Conservation (phyloP, 2,113 vertebrate genomes). For the Camelus dromedarius region DNA sequence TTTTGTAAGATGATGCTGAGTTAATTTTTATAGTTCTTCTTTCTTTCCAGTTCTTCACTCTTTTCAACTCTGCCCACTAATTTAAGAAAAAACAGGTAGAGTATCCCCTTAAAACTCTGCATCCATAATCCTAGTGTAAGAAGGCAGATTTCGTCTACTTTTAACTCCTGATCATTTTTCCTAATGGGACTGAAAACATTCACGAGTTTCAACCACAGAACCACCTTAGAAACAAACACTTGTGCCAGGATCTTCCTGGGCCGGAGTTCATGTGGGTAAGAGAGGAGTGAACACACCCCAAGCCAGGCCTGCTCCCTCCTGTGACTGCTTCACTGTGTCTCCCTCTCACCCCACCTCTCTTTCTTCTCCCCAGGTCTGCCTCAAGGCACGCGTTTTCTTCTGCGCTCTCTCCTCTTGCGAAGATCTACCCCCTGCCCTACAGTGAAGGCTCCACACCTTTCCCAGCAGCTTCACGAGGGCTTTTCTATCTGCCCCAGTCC, state of each 20-base stretch:
- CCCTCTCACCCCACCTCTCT: not conserved
- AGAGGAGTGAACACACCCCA: not conserved
- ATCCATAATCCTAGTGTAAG: not conserved
- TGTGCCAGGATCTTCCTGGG: not conserved
- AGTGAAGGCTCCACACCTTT: not conserved
- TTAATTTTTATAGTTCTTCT: constrained; percentile 39
- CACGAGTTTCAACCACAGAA: constrained; percentile 35
- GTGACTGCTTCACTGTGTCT: not conserved
- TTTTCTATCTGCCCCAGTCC: not conserved
- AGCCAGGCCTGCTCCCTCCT: not conserved
- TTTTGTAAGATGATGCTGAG: not conserved
- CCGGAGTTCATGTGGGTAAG: not conserved
- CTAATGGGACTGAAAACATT: constrained; percentile 22
- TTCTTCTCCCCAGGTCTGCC: not conserved
- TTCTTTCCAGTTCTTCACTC: constrained; percentile 30
- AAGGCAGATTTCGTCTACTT: not conserved
- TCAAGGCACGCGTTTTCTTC: not conserved
- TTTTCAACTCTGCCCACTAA: not conserved
- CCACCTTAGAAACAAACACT: not conserved
- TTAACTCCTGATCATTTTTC: constrained; percentile 35
- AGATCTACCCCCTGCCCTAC: not conserved
- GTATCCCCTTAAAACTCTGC: not conserved
- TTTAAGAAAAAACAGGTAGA: not conserved
- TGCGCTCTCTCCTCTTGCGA: not conserved
- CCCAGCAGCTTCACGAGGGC: not conserved